Percentiles rank a stretch among this genome's conserved stretches.
These are phyloP conservation scores for Pimephales promelas DNA, from an alignment of 2,113 vertebrate species.

Conservation along the genomic window DNA sequence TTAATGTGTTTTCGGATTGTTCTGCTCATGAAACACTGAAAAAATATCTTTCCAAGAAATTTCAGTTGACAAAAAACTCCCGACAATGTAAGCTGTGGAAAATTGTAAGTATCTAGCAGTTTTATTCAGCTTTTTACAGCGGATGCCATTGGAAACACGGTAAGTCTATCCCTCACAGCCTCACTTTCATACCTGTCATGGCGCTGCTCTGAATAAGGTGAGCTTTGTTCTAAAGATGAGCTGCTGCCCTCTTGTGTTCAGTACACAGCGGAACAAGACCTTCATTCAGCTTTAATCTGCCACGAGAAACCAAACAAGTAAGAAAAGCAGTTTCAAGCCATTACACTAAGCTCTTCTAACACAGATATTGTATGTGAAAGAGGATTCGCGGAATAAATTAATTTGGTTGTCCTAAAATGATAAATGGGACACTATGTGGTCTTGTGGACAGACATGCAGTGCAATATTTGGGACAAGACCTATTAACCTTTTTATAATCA, in stretches of 20 bases:
- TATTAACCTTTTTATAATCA: background rate
- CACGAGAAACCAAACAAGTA: background rate
- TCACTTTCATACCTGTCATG: no score
- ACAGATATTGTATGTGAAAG: background rate
- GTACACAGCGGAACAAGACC: background rate
- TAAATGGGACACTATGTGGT: background rate
- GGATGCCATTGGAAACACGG: no score
- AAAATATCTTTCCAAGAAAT: no score
- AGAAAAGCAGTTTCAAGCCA: background rate
- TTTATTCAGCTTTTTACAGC: no score
- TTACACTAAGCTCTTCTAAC: background rate
- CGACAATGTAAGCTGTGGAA: no score
- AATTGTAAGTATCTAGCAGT: no score
- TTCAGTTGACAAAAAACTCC: no score
- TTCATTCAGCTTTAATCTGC: background rate
- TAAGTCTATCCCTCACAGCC: no score
- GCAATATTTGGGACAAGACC: background rate
- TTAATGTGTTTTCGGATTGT: no score
- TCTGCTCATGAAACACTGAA: no score
- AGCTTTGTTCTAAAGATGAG: background rate
- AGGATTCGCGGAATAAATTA: background rate
- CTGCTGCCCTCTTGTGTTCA: background rate
- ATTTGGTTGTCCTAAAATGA: background rate
- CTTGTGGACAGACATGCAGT: background rate
- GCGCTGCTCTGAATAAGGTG: no score